These are phyloP conservation scores for Bombycilla garrulus DNA, from an alignment of 2,113 vertebrate genomes.

Conservation along the genomic window DNA sequence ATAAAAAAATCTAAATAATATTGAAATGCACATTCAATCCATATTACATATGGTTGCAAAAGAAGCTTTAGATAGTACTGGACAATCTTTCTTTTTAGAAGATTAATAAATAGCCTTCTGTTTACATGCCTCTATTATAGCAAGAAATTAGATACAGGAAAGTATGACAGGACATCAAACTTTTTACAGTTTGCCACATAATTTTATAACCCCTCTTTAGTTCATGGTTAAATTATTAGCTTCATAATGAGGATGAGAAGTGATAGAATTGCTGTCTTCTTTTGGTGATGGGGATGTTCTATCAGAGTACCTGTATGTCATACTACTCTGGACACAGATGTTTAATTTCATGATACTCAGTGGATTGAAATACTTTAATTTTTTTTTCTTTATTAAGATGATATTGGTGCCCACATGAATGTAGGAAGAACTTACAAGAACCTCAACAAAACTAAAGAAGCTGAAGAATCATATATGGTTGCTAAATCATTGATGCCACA, in stretches of 20 bases:
- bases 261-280: neutral
- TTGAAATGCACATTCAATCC: neutral
- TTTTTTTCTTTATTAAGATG: conserved; percentile 76
- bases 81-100: neutral
- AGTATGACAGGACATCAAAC: neutral
- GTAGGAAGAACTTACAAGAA: conserved; percentile 99
- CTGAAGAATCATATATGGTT: conserved; percentile 92
- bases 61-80: neutral
- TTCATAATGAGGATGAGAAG: neutral
- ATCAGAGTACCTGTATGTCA: neutral
- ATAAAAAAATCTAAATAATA: neutral
- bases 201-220: neutral
- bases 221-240: neutral
- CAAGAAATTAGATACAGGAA: neutral
- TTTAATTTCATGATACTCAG: neutral
- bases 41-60: neutral
- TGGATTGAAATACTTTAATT: neutral
- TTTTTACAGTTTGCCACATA: neutral
- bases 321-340: neutral
- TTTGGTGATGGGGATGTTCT: neutral
- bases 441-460: conserved; percentile 92
- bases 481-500: conserved; percentile 98
- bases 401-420: conserved; percentile 99
- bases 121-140: neutral
- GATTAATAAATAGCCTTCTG: neutral